Evolutionary conservation across 2,113 vertebrate genomes (phyloP).

Genomic region (Hymenochirus boettgeri): DNA sequence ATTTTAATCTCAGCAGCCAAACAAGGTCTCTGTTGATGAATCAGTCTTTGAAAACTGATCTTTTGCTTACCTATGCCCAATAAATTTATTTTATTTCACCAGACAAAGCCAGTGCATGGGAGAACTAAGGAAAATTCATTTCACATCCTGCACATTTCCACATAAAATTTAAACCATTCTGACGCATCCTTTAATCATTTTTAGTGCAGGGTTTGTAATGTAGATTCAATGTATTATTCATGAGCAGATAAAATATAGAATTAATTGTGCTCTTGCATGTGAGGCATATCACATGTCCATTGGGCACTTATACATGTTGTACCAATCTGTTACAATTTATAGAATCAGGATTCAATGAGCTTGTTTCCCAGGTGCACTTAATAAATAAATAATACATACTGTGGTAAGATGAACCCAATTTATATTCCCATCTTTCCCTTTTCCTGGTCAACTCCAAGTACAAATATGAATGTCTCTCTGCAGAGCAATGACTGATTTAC

Average conservation of each 20-base stretch:
- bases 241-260: slow-evolving; percentile 24
- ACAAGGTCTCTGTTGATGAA: not conserved
- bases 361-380: slow-evolving; percentile 12
- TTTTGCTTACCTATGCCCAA: not conserved
- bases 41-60: not conserved
- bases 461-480: slow-evolving; percentile 4
- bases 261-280: slow-evolving; percentile 7
- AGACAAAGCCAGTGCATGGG: not conserved
- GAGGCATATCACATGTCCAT: slow-evolving; percentile 21
- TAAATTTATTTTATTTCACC: not conserved
- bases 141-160: not conserved
- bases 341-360: not conserved
- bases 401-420: not conserved
- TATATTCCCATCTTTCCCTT: not conserved
- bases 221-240: slow-evolving; percentile 24
- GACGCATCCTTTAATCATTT: slow-evolving; percentile 31
- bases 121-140: slow-evolving; percentile 3
- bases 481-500: not conserved
- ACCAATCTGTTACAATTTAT: slow-evolving; percentile 37
- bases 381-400: slow-evolving; percentile 22
- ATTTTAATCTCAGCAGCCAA: not conserved
- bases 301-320: slow-evolving; percentile 24
- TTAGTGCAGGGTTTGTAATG: slow-evolving; percentile 17
- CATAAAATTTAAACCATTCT: slow-evolving; percentile 25
- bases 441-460: not conserved